phyloP scores from a whole-genome alignment of 2,888 invertebrate species.

The Ypsolopha sequella region DNA sequence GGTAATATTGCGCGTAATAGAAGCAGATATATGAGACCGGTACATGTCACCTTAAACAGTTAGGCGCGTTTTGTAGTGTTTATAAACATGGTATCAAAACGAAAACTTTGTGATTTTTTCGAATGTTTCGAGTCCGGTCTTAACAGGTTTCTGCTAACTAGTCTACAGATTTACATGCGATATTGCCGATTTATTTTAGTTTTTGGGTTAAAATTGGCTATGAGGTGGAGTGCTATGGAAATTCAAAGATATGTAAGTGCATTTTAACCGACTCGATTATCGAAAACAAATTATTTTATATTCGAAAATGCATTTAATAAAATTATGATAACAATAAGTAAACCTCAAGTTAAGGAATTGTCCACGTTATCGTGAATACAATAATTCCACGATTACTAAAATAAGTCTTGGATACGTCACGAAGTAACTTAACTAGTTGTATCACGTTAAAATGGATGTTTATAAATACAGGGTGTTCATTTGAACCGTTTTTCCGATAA shows the following conservation, averaged over 20 bases:
- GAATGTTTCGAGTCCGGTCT: neutral
- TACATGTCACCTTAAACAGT: neutral
- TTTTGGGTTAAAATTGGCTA: slow-evolving; percentile 5
- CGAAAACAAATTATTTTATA: neutral
- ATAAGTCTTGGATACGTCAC: slow-evolving; percentile 23
- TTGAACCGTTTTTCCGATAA: neutral
- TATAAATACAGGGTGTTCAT: neutral
- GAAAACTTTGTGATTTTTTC: neutral
- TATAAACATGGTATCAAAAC: too few species aligned
- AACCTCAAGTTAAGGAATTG: slow-evolving; percentile 57
- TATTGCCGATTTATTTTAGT: slow-evolving; percentile 4
- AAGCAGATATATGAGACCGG: neutral
- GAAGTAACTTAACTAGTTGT: slow-evolving; percentile 21
- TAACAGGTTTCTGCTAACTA: slow-evolving; percentile 4
- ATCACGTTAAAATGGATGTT: neutral
- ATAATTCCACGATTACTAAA: slow-evolving; percentile 37
- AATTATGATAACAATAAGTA: slow-evolving; percentile 10
- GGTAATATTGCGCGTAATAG: neutral
- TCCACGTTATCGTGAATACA: slow-evolving; percentile 49
- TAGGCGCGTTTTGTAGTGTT: too few species aligned
- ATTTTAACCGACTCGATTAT: neutral
- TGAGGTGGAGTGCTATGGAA: neutral
- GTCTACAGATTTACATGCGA: slow-evolving; percentile 4
- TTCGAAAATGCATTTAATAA: slow-evolving; percentile 11
- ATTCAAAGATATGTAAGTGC: slow-evolving; percentile 1